phyloP scores from a whole-genome alignment of 2,888 invertebrate species.

The Drosophila nigricruria region DNA sequence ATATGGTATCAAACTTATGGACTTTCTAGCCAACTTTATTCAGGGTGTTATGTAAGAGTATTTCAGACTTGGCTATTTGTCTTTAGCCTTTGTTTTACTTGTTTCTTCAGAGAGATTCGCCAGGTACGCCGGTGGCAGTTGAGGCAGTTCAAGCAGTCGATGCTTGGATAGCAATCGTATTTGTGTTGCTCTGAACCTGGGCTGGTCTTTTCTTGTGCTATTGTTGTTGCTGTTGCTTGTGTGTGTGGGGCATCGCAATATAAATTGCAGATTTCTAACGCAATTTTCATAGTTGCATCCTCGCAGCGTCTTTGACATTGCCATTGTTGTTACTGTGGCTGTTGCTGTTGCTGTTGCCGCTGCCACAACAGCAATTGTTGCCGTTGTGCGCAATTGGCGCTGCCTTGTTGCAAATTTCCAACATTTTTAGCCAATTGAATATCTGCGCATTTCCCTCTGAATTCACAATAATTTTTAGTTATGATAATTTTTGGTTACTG shows the following conservation, averaged over 20 bases:
- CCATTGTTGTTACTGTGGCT: constrained; percentile 62
- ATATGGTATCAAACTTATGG: too few relatives aligned
- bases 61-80: background rate
- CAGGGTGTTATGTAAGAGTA: constrained; percentile 11
- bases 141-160: constrained; percentile 56
- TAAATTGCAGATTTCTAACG: constrained; percentile 83
- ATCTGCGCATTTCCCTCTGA: constrained; percentile 55
- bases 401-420: constrained; percentile 78
- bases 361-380: constrained; percentile 40
- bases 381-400: constrained; percentile 70
- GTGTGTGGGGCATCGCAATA: constrained; percentile 72
- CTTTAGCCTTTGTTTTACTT: constrained; percentile 1
- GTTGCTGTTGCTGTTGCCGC: constrained; percentile 32
- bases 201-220: constrained; percentile 38
- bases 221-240: constrained; percentile 32
- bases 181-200: constrained; percentile 59
- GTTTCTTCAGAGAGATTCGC: constrained; percentile 54
- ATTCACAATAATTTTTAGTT: constrained; percentile 77
- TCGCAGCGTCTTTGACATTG: constrained; percentile 73
- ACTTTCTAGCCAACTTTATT: background rate
- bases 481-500: constrained; percentile 73
- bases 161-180: constrained; percentile 63
- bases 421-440: constrained; percentile 70
- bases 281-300: constrained; percentile 80
- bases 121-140: constrained; percentile 62